A percentile compares a stretch with the other conserved stretches of the same genome.
These are phyloP conservation scores for Mus caroli DNA, from an alignment of 2,797 vertebrate species.

Conservation along the genomic window DNA sequence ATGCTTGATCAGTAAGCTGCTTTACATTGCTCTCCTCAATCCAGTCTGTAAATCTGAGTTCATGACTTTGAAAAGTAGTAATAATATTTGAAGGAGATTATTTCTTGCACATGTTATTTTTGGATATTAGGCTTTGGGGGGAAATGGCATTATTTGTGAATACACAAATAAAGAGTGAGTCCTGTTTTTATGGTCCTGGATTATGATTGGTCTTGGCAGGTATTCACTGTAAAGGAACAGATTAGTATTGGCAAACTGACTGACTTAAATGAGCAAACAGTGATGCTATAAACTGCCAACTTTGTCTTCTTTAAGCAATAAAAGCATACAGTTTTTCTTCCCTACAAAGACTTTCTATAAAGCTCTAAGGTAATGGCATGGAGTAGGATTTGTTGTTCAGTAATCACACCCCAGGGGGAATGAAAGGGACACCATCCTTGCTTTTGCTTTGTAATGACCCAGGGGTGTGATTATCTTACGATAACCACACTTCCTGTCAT, in stretches of 20 bases:
- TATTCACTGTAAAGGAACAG: slow-evolving; percentile 78
- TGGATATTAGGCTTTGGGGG: slow-evolving; percentile 39
- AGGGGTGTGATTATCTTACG: slow-evolving; percentile 91
- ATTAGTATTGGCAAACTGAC: slow-evolving; percentile 81
- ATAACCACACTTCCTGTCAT: slow-evolving; percentile 90
- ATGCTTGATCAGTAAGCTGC: slow-evolving; percentile 6
- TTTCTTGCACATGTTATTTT: slow-evolving; percentile 51
- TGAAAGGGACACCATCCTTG: slow-evolving; percentile 85
- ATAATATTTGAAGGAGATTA: slow-evolving; percentile 29
- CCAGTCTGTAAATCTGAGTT: background rate
- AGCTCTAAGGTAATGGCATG: slow-evolving; percentile 87
- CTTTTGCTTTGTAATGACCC: slow-evolving; percentile 91
- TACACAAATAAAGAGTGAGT: slow-evolving; percentile 73
- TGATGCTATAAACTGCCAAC: slow-evolving; percentile 86
- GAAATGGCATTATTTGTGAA: slow-evolving; percentile 36
- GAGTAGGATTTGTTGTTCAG: slow-evolving; percentile 86
- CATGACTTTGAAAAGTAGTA: background rate
- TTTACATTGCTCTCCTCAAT: slow-evolving; percentile 1
- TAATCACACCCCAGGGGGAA: slow-evolving; percentile 90
- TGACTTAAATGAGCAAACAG: slow-evolving; percentile 81
- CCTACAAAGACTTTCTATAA: slow-evolving; percentile 89
- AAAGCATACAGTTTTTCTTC: slow-evolving; percentile 81
- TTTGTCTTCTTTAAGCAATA: slow-evolving; percentile 87
- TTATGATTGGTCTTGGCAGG: slow-evolving; percentile 80
- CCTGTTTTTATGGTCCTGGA: slow-evolving; percentile 78